These are phyloP conservation scores for Typhlichthys eigenmanni DNA, from an alignment of 2,797 vertebrate species.

Conservation along the genomic window DNA sequence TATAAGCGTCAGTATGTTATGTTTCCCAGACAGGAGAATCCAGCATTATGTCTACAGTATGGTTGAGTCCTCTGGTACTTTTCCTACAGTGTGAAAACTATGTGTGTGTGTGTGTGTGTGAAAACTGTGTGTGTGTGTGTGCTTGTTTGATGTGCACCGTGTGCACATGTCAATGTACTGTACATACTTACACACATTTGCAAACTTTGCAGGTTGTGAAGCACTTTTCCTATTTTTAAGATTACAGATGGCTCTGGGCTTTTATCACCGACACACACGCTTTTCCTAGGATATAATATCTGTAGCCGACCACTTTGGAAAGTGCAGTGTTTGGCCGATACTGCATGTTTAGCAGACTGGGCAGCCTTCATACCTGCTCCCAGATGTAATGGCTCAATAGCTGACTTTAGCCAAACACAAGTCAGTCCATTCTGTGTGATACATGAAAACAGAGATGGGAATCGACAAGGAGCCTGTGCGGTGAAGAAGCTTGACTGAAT, in stretches of 20 bases:
- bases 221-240: slow-evolving; percentile 7
- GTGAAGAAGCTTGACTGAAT: slow-evolving; percentile 4
- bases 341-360: slow-evolving; percentile 36
- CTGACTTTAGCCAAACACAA: slow-evolving; percentile 23
- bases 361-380: slow-evolving; percentile 34
- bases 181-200: slow-evolving; percentile 3
- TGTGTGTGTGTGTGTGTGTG: neutral
- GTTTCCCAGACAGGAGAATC: neutral
- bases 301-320: neutral
- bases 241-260: slow-evolving; percentile 3
- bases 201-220: neutral
- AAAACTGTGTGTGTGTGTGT: slow-evolving; percentile 1
- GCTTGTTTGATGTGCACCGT: neutral
- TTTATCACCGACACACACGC: slow-evolving; percentile 2
- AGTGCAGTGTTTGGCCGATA: slow-evolving; percentile 17
- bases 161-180: slow-evolving; percentile 1
- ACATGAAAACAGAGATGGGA: slow-evolving; percentile 11
- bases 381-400: slow-evolving; percentile 37
- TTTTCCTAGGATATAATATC: slow-evolving; percentile 1
- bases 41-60: neutral
- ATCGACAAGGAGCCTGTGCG: slow-evolving; percentile 9
- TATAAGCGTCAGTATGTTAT: neutral
- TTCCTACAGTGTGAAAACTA: neutral
- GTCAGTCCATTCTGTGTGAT: slow-evolving; percentile 20
- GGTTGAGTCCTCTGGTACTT: slow-evolving; percentile 1